Conservation (phyloP, 2,113 vertebrate genomes). For the Nyctibius bracteatus region DNA sequence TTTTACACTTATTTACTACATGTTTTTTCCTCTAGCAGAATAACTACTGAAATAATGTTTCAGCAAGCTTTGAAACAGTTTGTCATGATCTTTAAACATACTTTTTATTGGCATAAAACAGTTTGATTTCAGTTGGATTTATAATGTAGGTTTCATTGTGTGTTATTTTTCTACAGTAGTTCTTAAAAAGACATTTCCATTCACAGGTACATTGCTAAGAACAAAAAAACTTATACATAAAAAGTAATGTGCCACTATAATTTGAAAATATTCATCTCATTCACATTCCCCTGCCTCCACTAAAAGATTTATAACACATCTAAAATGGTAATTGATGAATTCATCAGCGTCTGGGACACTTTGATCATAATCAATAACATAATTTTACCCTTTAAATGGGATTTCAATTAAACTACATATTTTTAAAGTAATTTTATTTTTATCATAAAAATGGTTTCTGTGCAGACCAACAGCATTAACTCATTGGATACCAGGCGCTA, state of each 20-base stretch:
- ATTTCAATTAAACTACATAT: slow-evolving; percentile 76
- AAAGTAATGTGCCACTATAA: slow-evolving; percentile 48
- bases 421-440: slow-evolving; percentile 67
- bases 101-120: slow-evolving; percentile 7
- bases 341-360: slow-evolving; percentile 69
- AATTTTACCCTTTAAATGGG: slow-evolving; percentile 74
- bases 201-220: not conserved
- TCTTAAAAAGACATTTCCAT: slow-evolving; percentile 39
- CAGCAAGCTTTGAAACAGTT: not conserved
- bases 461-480: slow-evolving; percentile 54
- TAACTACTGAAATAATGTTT: slow-evolving; percentile 18
- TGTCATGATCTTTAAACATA: slow-evolving; percentile 18
- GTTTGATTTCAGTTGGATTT: slow-evolving; percentile 42
- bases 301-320: slow-evolving; percentile 73
- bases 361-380: slow-evolving; percentile 80
- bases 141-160: not conserved
- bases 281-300: slow-evolving; percentile 39
- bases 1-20: not conserved
- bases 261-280: slow-evolving; percentile 70
- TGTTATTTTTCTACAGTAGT: slow-evolving; percentile 18
- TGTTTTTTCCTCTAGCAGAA: not conserved
- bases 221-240: slow-evolving; percentile 42
- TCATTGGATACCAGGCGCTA: not conserved
- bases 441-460: slow-evolving; percentile 37
- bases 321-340: slow-evolving; percentile 73